Evolutionary conservation across 2,888 invertebrate genomes (phyloP).

Genomic region (Romanomermis culicivorax): DNA sequence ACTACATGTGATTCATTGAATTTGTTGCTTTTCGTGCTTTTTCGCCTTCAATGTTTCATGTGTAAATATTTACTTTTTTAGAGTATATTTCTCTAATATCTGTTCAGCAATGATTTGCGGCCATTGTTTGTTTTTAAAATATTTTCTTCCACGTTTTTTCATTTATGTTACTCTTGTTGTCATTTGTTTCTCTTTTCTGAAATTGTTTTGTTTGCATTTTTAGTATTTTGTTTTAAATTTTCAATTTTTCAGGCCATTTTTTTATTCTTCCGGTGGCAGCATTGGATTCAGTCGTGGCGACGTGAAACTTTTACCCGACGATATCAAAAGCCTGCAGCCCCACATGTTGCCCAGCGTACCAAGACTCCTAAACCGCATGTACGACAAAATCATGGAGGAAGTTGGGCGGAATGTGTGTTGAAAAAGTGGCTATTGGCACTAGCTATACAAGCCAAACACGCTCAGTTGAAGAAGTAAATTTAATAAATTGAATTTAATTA

Average conservation of each 20-base stretch:
- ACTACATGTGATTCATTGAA: too few relatives aligned
- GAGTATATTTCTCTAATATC: too few relatives aligned
- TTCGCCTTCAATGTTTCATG: too few relatives aligned
- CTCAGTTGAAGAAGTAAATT: conserved; percentile 20
- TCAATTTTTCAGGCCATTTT: conserved; percentile 51
- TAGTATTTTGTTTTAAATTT: conserved; percentile 88
- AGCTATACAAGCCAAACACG: conserved; percentile 20
- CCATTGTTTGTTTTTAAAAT: too few relatives aligned
- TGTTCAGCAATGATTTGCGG: too few relatives aligned
- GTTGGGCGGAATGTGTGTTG: conserved; percentile 22
- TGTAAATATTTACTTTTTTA: too few relatives aligned
- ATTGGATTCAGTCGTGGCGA: conserved; percentile 63
- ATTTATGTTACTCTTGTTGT: conserved; percentile 47
- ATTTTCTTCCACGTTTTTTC: too few relatives aligned
- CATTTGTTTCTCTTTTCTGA: too few relatives aligned
- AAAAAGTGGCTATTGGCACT: conserved; percentile 20
- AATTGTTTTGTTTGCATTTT: too few relatives aligned
- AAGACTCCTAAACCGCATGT: conserved; percentile 74
- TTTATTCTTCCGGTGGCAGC: conserved; percentile 48
- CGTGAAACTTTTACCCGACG: conserved; percentile 51
- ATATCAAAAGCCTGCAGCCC: conserved; percentile 68
- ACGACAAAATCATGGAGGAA: conserved; percentile 45
- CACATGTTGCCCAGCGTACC: conserved; percentile 90
- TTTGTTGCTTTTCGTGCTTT: too few relatives aligned
- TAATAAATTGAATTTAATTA: too few relatives aligned